These are phyloP conservation scores for Scalopus aquaticus DNA, from an alignment of 2,113 vertebrate genomes.

Conservation along the genomic window DNA sequence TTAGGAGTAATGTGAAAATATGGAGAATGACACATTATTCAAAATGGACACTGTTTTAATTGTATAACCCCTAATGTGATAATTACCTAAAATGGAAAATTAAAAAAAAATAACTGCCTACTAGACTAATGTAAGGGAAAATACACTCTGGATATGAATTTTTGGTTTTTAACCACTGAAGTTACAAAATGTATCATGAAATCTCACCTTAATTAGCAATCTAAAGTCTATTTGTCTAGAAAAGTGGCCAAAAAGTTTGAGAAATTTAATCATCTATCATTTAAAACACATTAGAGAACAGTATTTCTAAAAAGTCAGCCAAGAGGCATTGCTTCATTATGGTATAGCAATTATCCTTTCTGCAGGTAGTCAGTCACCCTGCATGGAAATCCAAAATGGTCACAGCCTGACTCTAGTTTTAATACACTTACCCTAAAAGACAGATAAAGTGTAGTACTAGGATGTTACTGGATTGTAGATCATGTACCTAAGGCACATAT, in stretches of 20 bases:
- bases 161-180: background rate
- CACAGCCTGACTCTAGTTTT: background rate
- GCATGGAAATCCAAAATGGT: slow-evolving; percentile 16
- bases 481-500: background rate
- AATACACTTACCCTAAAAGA: no score
- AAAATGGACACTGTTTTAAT: background rate
- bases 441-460: background rate
- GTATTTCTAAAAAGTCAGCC: background rate
- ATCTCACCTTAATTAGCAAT: background rate
- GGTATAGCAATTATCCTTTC: background rate
- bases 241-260: background rate
- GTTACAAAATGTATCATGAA: slow-evolving; percentile 29
- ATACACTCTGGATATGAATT: background rate
- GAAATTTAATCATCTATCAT: background rate
- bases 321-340: background rate
- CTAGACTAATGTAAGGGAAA: background rate
- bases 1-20: background rate
- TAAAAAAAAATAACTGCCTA: background rate
- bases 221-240: background rate
- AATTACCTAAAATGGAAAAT: background rate
- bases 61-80: background rate
- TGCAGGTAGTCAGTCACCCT: background rate
- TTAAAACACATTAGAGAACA: slow-evolving; percentile 21
- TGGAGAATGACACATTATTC: background rate
- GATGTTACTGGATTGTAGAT: background rate